A percentile compares a stretch with the other conserved stretches of the same genome.
Conservation (phyloP, 2,113 vertebrate genomes). For the Clarias magur region DNA sequence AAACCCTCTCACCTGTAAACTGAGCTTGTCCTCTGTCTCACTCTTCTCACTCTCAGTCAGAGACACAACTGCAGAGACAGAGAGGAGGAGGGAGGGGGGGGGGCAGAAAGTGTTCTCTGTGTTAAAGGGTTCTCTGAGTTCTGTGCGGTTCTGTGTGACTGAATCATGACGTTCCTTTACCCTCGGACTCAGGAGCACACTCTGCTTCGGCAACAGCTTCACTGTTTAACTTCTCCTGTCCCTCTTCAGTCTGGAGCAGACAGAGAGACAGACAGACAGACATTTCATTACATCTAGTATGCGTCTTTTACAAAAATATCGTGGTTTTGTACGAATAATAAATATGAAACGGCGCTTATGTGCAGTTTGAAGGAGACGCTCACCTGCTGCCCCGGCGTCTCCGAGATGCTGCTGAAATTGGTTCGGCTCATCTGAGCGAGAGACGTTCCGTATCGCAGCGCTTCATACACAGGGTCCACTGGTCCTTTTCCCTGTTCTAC, state of each 20-base stretch:
- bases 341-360: not conserved
- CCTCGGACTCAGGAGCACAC: constrained; percentile 54
- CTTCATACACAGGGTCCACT: constrained; percentile 86
- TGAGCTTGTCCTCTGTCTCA: constrained; percentile 73
- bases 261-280: constrained; percentile 22
- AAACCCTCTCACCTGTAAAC: constrained; percentile 59
- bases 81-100: not conserved
- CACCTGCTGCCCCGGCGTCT: constrained; percentile 78
- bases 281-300: not conserved
- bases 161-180: constrained; percentile 46
- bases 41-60: constrained; percentile 71
- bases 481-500: constrained; percentile 61
- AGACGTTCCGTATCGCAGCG: constrained; percentile 86
- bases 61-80: constrained; percentile 44
- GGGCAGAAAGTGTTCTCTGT: not conserved
- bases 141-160: not conserved
- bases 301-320: not conserved
- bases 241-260: constrained; percentile 65
- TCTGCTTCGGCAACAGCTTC: constrained; percentile 75
- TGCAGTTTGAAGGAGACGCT: not conserved
- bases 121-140: not conserved
- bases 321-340: not conserved
- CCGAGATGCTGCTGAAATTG: constrained; percentile 82
- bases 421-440: constrained; percentile 85
- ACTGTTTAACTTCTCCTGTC: constrained; percentile 74